phyloP scores from a whole-genome alignment of 2,797 vertebrate species.

The Sebastes baramenuke region DNA sequence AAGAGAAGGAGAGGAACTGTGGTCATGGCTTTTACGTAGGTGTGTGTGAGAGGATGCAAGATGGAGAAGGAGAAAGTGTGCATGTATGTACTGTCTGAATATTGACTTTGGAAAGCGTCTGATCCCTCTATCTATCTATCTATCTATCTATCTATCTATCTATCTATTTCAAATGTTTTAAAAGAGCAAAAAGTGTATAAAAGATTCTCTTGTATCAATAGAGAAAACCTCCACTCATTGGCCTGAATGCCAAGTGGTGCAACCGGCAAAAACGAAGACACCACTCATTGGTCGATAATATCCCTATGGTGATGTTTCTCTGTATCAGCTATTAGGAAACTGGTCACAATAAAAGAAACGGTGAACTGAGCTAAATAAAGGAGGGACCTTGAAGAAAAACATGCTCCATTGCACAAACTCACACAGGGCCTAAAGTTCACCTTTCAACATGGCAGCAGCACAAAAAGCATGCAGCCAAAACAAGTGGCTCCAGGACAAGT shows the following conservation, averaged over 20 bases:
- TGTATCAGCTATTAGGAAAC: neutral
- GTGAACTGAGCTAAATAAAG: neutral
- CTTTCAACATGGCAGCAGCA: constrained; percentile 34
- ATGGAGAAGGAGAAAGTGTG: neutral
- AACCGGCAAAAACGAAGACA: neutral
- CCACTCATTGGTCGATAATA: neutral
- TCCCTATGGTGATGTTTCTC: neutral
- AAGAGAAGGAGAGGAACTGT: constrained; percentile 5
- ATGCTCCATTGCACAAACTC: constrained; percentile 10
- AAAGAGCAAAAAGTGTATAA: neutral
- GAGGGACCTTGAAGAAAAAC: constrained; percentile 4
- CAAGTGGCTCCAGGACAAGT: constrained; percentile 41
- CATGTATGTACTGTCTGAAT: neutral
- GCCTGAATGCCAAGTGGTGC: neutral
- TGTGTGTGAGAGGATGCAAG: constrained; percentile 1
- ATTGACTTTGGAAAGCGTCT: neutral
- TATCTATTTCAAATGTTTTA: neutral
- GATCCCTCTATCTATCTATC: neutral
- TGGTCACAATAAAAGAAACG: constrained; percentile 4
- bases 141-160: neutral
- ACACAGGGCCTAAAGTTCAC: constrained; percentile 24
- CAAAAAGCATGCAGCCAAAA: constrained; percentile 45
- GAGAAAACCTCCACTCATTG: neutral
- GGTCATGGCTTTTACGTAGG: constrained; percentile 1
- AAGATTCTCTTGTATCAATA: neutral